Conservation (phyloP, 2,797 vertebrate species). For the Nyctibius grandis region DNA sequence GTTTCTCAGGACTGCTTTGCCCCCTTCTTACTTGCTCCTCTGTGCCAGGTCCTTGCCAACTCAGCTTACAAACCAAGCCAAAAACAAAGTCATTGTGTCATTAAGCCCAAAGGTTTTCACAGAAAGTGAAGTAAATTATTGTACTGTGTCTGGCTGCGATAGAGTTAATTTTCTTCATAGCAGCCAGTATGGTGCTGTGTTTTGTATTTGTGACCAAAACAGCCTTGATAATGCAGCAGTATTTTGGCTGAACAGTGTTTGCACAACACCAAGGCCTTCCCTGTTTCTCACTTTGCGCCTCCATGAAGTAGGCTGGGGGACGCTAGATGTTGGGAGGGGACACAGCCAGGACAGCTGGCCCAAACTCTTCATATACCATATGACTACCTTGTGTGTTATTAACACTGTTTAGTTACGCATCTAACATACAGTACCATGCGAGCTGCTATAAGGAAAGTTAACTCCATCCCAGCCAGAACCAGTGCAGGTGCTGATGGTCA, state of each 20-base stretch:
- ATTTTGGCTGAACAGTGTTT: not conserved
- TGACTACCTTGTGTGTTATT: not conserved
- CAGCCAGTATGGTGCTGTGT: not conserved
- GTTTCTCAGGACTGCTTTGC: not conserved
- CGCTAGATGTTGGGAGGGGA: not conserved
- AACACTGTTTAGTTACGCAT: not conserved
- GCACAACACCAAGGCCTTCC: too few relatives aligned
- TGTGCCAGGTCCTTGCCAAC: not conserved
- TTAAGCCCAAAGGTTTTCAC: not conserved
- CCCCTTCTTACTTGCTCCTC: too few relatives aligned
- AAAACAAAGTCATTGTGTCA: not conserved
- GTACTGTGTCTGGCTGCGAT: fast-evolving
- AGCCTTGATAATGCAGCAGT: not conserved
- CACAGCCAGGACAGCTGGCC: not conserved
- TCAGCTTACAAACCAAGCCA: not conserved
- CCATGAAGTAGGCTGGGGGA: not conserved
- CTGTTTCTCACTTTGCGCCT: not conserved
- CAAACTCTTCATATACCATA: not conserved
- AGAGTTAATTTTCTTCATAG: not conserved
- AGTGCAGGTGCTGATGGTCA: not conserved
- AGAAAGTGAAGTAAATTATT: not conserved
- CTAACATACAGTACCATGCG: fast-evolving
- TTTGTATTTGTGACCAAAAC: not conserved
- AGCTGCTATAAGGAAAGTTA: too few relatives aligned
- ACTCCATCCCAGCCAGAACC: not conserved